Base-by-base conservation (phyloP, 64 coral and sea anemone genomes). In the Stylophora pistillata region DNA sequence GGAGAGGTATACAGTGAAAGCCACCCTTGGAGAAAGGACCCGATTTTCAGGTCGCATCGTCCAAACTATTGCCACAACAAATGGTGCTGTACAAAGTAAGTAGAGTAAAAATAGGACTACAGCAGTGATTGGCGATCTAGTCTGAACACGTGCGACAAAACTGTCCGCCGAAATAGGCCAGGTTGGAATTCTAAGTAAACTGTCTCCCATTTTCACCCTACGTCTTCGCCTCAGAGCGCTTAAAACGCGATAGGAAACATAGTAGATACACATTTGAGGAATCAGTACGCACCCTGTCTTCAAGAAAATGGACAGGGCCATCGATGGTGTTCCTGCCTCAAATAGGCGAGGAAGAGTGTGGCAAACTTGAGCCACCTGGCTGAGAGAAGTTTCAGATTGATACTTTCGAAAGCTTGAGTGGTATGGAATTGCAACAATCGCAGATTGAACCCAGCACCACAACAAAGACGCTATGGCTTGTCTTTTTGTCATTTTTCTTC, bases 381-480 rank as follows among this genome's bases (percentile, higher is more conserved):
- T 23, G 13, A 17, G 63, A 37, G 71, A 12, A 12, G 70, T 28
- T 59, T 78, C 66, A 41, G 79, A 30, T 52, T 63, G 78, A 47
- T 47, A 7, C 37, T 47, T 47, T 4, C 0, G 29, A 2, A 3
- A 79, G 63, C 27, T 82, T 18, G 31, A 3, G 37, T 87, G 70
- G 91, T 91, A 93, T 3, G 88, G 95, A 73, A 89, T n/a, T 0
- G 95, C 80, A 3, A 82, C 52, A 11, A 93, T 12, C 9, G 74
- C 13, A 16, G 87, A 74, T 53, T 97, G 95, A 17, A 82, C 7
- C 95, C 95, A 97, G 25, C 88, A 88, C 59, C 74, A 87, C 1
- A 29, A 29, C 68, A 97, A 75, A 14, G 87, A 31, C 31, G 90
- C 41, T 61, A 68, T 54, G 55, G 82, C 66, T 13, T 80, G 56